phyloP scores from a whole-genome alignment of 1,140 invertebrate genomes.

The Phortica variegata region DNA sequence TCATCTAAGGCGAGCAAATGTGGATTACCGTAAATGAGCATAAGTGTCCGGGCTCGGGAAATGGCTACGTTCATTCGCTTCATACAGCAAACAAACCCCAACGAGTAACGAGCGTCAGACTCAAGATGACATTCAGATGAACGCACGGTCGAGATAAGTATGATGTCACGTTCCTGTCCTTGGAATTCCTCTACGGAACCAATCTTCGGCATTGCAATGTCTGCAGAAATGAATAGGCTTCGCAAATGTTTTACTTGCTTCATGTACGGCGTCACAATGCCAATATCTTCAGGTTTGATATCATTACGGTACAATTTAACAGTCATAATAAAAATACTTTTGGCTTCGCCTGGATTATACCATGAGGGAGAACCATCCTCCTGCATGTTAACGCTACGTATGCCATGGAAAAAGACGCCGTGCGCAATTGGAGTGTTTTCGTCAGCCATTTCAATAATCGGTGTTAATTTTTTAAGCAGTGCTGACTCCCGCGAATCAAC shows the following conservation, averaged over 20 bases:
- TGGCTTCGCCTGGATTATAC: constrained; percentile 85
- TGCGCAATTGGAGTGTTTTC: constrained; percentile 61
- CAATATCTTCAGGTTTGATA: constrained; percentile 71
- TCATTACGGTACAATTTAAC: constrained; percentile 66
- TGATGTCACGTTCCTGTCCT: constrained; percentile 79
- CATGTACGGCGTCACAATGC: constrained; percentile 90
- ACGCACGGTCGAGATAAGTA: constrained; percentile 85
- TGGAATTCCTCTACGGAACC: constrained; percentile 97
- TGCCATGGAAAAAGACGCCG: constrained; percentile 81
- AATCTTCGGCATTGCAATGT: constrained; percentile 77
- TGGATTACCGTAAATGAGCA: constrained; percentile 84
- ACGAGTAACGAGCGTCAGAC: constrained; percentile 62
- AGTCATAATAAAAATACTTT: constrained; percentile 62
- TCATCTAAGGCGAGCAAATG: constrained; percentile 69
- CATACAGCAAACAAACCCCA: constrained; percentile 76
- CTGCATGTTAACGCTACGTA: constrained; percentile 74
- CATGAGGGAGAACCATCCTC: constrained; percentile 80
- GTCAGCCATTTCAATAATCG: constrained; percentile 3
- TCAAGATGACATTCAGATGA: constrained; percentile 59
- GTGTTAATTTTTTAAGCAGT: constrained; percentile 17
- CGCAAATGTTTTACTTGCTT: constrained; percentile 72
- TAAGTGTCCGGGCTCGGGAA: constrained; percentile 75
- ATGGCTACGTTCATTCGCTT: constrained; percentile 86
- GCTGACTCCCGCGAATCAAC: constrained; percentile 28
- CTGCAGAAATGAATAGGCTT: constrained; percentile 57